phyloP scores from a whole-genome alignment of 2,113 vertebrate species.

The Ursus arctos region DNA sequence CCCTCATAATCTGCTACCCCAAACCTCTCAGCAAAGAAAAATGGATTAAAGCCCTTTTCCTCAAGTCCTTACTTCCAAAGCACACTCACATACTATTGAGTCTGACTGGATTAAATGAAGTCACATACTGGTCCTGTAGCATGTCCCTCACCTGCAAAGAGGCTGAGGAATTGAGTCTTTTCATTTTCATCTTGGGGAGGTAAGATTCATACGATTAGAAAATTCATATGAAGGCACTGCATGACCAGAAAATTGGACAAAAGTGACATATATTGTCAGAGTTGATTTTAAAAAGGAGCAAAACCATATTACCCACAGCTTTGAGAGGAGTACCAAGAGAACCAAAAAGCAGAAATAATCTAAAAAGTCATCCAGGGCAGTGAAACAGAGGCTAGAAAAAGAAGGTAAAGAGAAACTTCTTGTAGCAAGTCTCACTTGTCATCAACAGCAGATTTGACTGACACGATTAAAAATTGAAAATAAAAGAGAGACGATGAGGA shows the following conservation, averaged over 20 bases:
- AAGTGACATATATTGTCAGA: background rate
- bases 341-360: background rate
- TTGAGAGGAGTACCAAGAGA: background rate
- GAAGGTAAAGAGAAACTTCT: background rate
- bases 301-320: background rate
- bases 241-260: background rate
- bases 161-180: background rate
- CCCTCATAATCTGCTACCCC: background rate
- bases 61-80: background rate
- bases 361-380: background rate
- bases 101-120: background rate
- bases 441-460: background rate
- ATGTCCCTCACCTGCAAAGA: background rate
- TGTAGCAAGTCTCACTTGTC: background rate
- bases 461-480: background rate
- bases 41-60: background rate
- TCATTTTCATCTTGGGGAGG: background rate
- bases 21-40: background rate
- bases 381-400: background rate
- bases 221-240: background rate
- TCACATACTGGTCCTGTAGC: background rate
- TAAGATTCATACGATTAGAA: background rate
- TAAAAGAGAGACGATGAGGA: background rate
- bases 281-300: background rate
- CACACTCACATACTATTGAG: background rate